phyloP scores from a whole-genome alignment of 2,888 invertebrate species.

The Epicampocera succincta region DNA sequence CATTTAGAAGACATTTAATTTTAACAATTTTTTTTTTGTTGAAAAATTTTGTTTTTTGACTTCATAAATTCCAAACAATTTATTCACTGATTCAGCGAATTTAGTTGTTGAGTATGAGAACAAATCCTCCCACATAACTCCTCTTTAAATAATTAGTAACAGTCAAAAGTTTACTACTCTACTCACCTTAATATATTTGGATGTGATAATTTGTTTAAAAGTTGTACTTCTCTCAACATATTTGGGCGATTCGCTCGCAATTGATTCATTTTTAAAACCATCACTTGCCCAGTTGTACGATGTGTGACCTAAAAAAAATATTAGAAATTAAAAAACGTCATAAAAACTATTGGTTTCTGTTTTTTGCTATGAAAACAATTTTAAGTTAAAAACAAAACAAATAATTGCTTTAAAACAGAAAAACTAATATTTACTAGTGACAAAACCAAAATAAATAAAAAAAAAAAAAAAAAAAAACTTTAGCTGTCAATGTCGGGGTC shows the following conservation, averaged over 20 bases:
- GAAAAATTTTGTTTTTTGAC: too few species aligned
- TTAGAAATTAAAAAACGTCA: slow-evolving; percentile 46
- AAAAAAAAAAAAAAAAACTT: slow-evolving; percentile 11
- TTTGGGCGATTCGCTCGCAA: slow-evolving; percentile 96
- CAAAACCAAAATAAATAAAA: slow-evolving; percentile 8
- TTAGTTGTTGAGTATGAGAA: too few species aligned
- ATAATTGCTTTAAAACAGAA: slow-evolving; percentile 17
- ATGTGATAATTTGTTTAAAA: slow-evolving; percentile 97
- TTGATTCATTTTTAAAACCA: slow-evolving; percentile 98
- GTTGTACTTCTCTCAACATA: slow-evolving; percentile 98
- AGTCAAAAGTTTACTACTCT: not conserved
- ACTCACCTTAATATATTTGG: slow-evolving; percentile 94
- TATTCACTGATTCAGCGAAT: too few species aligned
- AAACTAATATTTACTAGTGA: slow-evolving; percentile 10
- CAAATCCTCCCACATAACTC: too few species aligned
- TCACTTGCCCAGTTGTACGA: slow-evolving; percentile 94
- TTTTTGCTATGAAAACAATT: not conserved
- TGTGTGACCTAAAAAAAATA: slow-evolving; percentile 91
- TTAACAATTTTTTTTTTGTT: too few species aligned
- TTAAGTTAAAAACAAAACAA: slow-evolving; percentile 11
- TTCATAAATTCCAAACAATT: too few species aligned
- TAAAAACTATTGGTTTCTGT: not conserved
- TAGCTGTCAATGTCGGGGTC: slow-evolving; percentile 63
- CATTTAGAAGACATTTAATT: too few species aligned
- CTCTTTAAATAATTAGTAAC: too few species aligned